Percentiles rank a stretch among this genome's conserved stretches.
These are phyloP conservation scores for Vidua chalybeata DNA, from an alignment of 2,113 vertebrate species.

Conservation along the genomic window DNA sequence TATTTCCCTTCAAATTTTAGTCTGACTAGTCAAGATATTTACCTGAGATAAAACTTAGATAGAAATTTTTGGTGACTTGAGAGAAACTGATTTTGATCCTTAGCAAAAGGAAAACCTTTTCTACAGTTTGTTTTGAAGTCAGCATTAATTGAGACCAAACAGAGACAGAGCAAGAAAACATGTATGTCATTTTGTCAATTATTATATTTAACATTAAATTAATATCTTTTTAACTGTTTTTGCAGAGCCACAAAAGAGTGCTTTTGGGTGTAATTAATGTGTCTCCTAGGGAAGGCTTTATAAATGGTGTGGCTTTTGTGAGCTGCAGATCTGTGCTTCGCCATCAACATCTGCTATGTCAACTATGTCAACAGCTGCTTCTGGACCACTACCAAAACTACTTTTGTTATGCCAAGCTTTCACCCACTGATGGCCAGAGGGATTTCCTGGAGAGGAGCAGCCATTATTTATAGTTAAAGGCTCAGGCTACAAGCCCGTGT, in stretches of 20 bases:
- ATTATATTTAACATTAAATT: background rate
- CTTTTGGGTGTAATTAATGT: background rate
- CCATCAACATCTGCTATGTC: too few species aligned
- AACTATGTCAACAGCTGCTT: background rate
- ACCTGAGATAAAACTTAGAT: background rate
- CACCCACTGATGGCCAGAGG: background rate
- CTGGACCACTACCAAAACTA: background rate
- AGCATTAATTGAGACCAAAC: background rate
- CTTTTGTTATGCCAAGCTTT: background rate
- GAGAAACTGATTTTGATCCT: background rate
- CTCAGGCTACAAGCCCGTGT: background rate
- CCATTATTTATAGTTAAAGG: background rate
- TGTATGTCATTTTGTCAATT: background rate
- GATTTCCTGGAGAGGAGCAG: background rate
- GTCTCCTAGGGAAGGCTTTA: background rate
- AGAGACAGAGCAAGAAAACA: background rate
- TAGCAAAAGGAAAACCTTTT: background rate
- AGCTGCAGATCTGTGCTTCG: background rate
- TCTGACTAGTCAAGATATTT: background rate
- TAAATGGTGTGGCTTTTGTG: background rate
- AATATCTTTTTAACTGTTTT: background rate
- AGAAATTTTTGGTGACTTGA: background rate
- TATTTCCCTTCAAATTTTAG: background rate
- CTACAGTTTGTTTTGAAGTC: background rate
- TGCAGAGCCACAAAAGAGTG: background rate